Conservation (phyloP, 2,113 vertebrate species). For the Astatotilapia flaviijosephi region DNA sequence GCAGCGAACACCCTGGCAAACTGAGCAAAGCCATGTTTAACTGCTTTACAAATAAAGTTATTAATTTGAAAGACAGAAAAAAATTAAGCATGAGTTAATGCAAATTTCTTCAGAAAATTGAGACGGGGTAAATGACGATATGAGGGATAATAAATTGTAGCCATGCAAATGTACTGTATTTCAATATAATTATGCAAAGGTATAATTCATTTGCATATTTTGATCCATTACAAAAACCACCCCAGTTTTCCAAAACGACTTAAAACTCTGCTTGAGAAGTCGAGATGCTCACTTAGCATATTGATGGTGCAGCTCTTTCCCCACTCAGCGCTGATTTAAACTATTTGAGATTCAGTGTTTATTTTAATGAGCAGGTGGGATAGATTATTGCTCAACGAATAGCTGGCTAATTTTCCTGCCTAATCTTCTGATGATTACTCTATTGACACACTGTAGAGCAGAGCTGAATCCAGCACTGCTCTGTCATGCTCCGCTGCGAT, state of each 20-base stretch:
- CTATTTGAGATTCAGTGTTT: constrained; percentile 14
- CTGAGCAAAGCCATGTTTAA: not conserved
- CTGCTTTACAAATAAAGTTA: not conserved
- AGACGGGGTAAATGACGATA: not conserved
- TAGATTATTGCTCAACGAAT: constrained; percentile 29
- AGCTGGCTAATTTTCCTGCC: constrained; percentile 6
- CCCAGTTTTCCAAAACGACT: not conserved
- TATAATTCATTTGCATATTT: not conserved
- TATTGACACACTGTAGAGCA: not conserved
- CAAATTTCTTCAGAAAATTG: not conserved
- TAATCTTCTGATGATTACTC: constrained; percentile 15
- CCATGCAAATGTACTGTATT: not conserved
- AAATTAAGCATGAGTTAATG: not conserved
- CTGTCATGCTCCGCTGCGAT: not conserved
- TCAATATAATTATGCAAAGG: not conserved
- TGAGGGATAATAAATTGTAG: not conserved
- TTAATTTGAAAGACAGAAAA: not conserved
- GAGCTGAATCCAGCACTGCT: not conserved
- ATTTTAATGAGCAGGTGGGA: constrained; percentile 34
- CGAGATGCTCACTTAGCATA: not conserved
- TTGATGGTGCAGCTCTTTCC: not conserved
- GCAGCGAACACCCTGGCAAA: not conserved
- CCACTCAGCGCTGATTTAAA: not conserved
- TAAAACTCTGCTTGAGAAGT: not conserved
- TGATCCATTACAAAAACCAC: not conserved